phyloP scores from a whole-genome alignment of 2,113 vertebrate species.

The Leucosticte australis region DNA sequence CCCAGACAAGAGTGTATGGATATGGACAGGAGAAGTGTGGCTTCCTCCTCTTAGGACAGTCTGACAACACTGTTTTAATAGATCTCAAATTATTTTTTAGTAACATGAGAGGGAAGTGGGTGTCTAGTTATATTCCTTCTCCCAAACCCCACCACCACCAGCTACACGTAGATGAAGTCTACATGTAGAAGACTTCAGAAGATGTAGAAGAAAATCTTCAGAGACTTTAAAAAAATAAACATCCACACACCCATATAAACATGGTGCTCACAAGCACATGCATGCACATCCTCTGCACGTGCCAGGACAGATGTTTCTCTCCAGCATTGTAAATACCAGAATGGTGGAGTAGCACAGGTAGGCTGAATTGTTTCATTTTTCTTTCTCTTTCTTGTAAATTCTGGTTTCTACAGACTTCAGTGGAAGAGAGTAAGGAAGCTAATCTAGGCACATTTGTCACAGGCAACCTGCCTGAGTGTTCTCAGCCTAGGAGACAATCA shows the following conservation, averaged over 20 bases:
- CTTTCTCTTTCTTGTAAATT: not conserved
- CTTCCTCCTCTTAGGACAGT: not conserved
- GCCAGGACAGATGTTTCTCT: not conserved
- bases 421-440: not conserved
- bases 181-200: not conserved
- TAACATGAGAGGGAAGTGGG: not conserved
- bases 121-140: not conserved
- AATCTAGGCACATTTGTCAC: not conserved
- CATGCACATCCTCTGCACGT: accelerated
- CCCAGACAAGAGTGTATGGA: not conserved
- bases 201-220: not conserved
- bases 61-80: not conserved
- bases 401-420: not conserved
- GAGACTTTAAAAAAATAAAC: not conserved
- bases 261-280: not conserved
- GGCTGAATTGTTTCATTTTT: not conserved
- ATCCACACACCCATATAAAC: accelerated
- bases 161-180: no score
- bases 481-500: not conserved
- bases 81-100: not conserved
- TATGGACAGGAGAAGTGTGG: not conserved
- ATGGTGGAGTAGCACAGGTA: not conserved
- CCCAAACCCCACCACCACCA: accelerated
- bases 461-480: not conserved
- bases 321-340: not conserved